A percentile compares a stretch with the other conserved stretches of the same genome.
Conservation (phyloP, 1,140 invertebrate genomes). For the Latrodectus geometricus region DNA sequence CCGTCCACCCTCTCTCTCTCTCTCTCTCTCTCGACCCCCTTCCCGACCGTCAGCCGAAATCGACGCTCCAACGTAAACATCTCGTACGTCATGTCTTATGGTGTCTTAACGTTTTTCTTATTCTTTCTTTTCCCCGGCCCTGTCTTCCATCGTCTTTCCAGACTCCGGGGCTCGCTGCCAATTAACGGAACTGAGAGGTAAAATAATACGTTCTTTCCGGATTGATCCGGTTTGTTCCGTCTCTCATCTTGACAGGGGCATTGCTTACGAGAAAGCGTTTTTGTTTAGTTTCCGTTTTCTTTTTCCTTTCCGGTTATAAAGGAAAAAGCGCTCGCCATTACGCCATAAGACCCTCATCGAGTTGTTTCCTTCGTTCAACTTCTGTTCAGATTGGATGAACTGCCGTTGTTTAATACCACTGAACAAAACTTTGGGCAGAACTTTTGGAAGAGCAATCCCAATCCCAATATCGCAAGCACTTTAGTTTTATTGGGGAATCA, state of each 20-base stretch:
- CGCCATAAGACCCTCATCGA: too few species aligned
- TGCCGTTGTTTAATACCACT: too few species aligned
- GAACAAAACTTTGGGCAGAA: too few species aligned
- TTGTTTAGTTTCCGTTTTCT: conserved; percentile 8
- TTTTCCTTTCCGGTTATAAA: background rate
- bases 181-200: conserved; percentile 43
- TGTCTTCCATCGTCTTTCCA: conserved; percentile 5
- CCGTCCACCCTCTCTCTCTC: conserved; percentile 1
- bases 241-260: conserved; percentile 25
- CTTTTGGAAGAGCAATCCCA: too few species aligned
- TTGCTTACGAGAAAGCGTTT: conserved; percentile 13
- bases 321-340: too few species aligned
- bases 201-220: conserved; percentile 50
- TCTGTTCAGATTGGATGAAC: too few species aligned
- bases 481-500: too few species aligned
- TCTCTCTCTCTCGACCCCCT: too few species aligned
- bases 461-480: too few species aligned
- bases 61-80: conserved; percentile 53
- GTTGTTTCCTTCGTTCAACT: too few species aligned
- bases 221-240: conserved; percentile 46
- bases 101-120: conserved; percentile 31
- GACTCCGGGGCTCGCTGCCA: conserved; percentile 32
- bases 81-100: conserved; percentile 41
- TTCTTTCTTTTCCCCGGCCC: background rate
- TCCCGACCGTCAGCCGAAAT: background rate